phyloP scores from a whole-genome alignment of 2,888 invertebrate genomes.

The Drosophila lutescens region DNA sequence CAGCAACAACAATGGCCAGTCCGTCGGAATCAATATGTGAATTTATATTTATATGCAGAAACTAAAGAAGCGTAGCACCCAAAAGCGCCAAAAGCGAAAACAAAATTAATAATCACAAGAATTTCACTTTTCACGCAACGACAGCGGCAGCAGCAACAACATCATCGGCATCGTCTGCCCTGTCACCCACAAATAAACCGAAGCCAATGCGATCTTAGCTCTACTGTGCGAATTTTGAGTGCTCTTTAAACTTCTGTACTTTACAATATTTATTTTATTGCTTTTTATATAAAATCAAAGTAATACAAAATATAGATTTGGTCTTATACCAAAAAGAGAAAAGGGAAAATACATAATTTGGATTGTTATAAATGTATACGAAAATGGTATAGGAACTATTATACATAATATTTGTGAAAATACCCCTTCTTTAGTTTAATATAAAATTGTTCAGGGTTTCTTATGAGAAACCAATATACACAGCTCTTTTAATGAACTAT shows the following conservation, averaged over 20 bases:
- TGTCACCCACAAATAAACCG: conserved; percentile 71
- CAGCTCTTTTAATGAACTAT: too few species aligned
- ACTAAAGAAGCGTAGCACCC: conserved; percentile 63
- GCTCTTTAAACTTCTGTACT: conserved; percentile 1
- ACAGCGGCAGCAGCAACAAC: conserved; percentile 50
- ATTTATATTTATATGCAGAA: conserved; percentile 49
- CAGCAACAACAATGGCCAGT: conserved; percentile 17
- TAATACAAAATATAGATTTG: too few species aligned
- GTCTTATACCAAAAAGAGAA: too few species aligned
- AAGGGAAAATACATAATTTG: too few species aligned
- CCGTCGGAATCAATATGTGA: conserved; percentile 63
- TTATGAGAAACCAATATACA: too few species aligned
- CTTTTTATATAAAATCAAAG: too few species aligned
- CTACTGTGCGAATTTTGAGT: neutral
- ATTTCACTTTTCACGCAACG: conserved; percentile 79
- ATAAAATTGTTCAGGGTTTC: neutral
- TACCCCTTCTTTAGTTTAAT: neutral
- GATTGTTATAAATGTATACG: too few species aligned
- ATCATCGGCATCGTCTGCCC: conserved; percentile 54
- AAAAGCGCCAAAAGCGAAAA: conserved; percentile 71
- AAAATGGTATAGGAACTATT: too few species aligned
- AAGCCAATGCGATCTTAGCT: neutral
- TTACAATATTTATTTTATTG: neutral
- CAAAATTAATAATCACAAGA: conserved; percentile 81
- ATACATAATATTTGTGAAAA: neutral